Percentiles rank a stretch among this genome's conserved stretches.
Conservation (phyloP, 1,140 invertebrate genomes). For the Pogonomyrmex californicus region DNA sequence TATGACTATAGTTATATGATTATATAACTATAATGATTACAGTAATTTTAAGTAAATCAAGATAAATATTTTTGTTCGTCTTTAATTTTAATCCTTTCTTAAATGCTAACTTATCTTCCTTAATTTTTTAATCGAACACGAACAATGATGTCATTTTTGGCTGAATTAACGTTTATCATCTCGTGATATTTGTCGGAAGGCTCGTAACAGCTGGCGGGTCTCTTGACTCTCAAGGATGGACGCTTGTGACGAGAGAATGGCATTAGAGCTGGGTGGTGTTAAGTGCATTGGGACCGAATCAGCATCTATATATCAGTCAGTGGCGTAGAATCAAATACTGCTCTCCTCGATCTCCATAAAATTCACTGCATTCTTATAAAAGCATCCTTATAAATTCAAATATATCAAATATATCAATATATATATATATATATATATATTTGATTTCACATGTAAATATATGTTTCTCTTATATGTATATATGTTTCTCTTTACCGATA, state of each 20-base stretch:
- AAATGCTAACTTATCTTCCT: neutral
- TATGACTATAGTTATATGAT: too few species aligned
- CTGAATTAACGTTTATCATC: constrained; percentile 49
- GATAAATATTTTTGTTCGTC: neutral
- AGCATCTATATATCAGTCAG: constrained; percentile 64
- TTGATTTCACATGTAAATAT: neutral
- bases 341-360: constrained; percentile 57
- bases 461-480: neutral
- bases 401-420: too few species aligned
- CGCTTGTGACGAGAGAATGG: constrained; percentile 73
- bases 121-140: constrained; percentile 22
- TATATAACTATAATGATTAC: neutral
- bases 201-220: constrained; percentile 73
- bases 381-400: neutral
- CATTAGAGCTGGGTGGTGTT: constrained; percentile 74
- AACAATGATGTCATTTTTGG: constrained; percentile 52
- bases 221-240: constrained; percentile 68
- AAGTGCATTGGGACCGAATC: constrained; percentile 74
- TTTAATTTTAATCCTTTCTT: neutral
- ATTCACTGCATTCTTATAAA: constrained; percentile 31
- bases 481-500: neutral
- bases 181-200: constrained; percentile 61
- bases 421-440: neutral
- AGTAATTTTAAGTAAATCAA: neutral
- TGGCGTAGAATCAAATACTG: constrained; percentile 61